Evolutionary conservation across 1,140 invertebrate species (phyloP), one percentile per base, ranked within the genome.

Genomic region (Drosophila bocki): DNA sequence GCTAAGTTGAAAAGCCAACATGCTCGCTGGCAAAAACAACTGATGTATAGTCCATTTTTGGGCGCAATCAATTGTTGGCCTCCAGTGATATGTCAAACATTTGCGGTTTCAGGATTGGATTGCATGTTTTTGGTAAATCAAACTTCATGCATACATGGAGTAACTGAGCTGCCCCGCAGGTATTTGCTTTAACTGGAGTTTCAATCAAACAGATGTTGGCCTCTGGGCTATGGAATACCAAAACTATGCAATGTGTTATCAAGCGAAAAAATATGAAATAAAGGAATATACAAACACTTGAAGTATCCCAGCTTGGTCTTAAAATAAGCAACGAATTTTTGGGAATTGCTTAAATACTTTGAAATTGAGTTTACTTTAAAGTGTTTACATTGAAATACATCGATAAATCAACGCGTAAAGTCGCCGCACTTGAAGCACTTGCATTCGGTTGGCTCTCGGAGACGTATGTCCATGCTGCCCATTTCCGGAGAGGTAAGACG

Each of bases 391-490:
- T 60, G 39, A 45, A 42, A n/a, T 60, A 47, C 42, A 42, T 54
- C 17, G 11, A 19, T 33, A 8, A 44, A 15, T 88, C 93, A 95
- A 93, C 95, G 94, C 61, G 94, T 95, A 79, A 94, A 96, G 81
- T 96, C 95, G 70, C 97, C 97, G 92, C 97, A 98, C 93, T 97
- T 97, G 93, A 95, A 97, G 91, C 97, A 98, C 93, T 96, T 96
- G 93, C 97, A 98, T 79, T 98, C 97, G 19, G 95, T 95, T 1
- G 97, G 97, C 93, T 98, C 97, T 54, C 95, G 94, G 44, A 98
- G 93, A 80, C 96, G 96, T 15, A 98, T 95, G 78, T 97, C 95
- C 96, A 98, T 97, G 0, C 94, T 94, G 22, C 95, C 95, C 53
- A 93, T 92, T 37, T 95, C 94, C 62, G 93, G 93, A 8, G 95